A percentile compares a stretch with the other conserved stretches of the same genome.
These are phyloP conservation scores for Amphiprion percula DNA, from an alignment of 2,113 vertebrate species.

Conservation along the genomic window DNA sequence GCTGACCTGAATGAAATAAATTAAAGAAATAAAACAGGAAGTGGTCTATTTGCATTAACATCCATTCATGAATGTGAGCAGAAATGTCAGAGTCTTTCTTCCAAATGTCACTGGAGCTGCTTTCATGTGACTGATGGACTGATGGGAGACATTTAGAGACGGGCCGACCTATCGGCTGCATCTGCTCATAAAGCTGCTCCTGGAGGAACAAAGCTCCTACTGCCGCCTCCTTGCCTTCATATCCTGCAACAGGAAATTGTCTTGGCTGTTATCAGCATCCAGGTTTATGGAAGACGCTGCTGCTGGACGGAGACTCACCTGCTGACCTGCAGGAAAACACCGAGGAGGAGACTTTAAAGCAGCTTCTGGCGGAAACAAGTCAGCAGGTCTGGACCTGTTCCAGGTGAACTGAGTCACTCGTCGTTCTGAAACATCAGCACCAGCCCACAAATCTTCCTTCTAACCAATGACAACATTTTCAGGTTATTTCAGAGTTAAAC, in stretches of 20 bases:
- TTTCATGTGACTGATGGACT: conserved; percentile 63
- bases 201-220: conserved; percentile 74
- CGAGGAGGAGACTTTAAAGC: too few species aligned
- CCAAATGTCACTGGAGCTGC: conserved; percentile 59
- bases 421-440: too few species aligned
- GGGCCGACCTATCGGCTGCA: conserved; percentile 74
- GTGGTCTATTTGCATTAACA: not conserved
- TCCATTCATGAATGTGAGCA: not conserved
- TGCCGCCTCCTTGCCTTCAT: conserved; percentile 88
- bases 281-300: conserved; percentile 42
- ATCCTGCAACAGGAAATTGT: conserved; percentile 97
- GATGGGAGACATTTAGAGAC: conserved; percentile 63
- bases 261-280: conserved; percentile 74
- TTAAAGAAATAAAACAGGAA: too few species aligned
- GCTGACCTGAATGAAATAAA: too few species aligned
- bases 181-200: conserved; percentile 78
- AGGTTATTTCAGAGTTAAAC: too few species aligned
- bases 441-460: too few species aligned
- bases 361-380: too few species aligned
- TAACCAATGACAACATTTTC: too few species aligned
- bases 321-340: not conserved
- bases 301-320: not conserved
- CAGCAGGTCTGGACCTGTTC: not conserved
- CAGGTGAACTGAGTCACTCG: too few species aligned
- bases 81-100: conserved; percentile 52